Evolutionary conservation across 2,797 vertebrate genomes (phyloP).

Genomic region (Eulemur albifrons): DNA sequence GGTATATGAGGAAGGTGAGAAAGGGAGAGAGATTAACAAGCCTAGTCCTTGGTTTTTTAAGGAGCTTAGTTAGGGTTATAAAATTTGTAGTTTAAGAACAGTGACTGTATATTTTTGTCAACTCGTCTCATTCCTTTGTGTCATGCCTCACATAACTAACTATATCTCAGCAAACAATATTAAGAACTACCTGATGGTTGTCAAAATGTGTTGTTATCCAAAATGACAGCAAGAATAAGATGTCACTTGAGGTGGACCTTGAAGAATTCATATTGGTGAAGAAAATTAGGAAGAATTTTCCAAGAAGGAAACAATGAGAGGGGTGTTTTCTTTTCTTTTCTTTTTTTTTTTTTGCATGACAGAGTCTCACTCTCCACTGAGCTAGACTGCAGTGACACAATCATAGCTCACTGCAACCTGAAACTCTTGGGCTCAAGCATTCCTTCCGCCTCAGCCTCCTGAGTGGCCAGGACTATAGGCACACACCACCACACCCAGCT

Average conservation of each 20-base stretch:
- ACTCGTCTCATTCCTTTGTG: background rate
- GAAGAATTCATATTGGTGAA: conserved; percentile 7
- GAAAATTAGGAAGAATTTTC: conserved; percentile 14
- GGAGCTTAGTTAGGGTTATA: background rate
- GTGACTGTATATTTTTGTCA: background rate
- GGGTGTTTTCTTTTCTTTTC: background rate
- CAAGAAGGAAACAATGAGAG: background rate
- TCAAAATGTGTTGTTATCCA: conserved; percentile 9
- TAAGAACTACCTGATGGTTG: background rate
- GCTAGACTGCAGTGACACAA: too few relatives aligned
- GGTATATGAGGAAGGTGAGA: background rate
- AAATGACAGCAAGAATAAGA: background rate
- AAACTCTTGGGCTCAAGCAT: too few relatives aligned
- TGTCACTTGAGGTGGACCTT: background rate
- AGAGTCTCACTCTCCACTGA: too few relatives aligned
- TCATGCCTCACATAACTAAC: background rate
- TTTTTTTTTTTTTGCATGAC: background rate
- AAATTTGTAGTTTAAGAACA: background rate
- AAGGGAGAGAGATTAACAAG: background rate
- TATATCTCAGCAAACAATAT: background rate
- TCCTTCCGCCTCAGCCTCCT: too few relatives aligned
- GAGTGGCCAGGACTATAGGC: too few relatives aligned
- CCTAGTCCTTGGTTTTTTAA: background rate
- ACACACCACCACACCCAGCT: too few relatives aligned
- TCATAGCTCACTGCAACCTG: too few relatives aligned